These are phyloP conservation scores for Furcula furcula DNA, from an alignment of 2,888 invertebrate genomes.

Conservation along the genomic window DNA sequence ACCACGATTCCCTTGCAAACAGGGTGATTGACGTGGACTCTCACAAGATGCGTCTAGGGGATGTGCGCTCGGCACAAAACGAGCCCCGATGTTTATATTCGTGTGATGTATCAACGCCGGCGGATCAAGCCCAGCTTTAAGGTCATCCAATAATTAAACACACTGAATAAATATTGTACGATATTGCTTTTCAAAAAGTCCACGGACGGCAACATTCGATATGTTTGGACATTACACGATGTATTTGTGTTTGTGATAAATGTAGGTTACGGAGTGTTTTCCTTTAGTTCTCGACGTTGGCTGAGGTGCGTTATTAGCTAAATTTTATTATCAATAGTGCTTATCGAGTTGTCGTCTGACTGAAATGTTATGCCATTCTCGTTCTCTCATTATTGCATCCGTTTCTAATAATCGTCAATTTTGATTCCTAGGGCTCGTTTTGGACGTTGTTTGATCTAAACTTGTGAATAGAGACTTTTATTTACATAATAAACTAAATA, in stretches of 20 bases:
- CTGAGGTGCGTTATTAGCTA: background rate
- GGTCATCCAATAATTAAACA: constrained; percentile 58
- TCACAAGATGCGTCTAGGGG: constrained; percentile 32
- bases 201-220: constrained; percentile 8
- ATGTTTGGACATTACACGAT: constrained; percentile 7
- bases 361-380: no score
- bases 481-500: no score
- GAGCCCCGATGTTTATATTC: constrained; percentile 59
- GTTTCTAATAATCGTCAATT: no score
- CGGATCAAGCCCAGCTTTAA: constrained; percentile 58
- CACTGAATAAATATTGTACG: constrained; percentile 20
- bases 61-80: constrained; percentile 21
- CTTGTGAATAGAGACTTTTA: no score
- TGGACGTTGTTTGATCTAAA: no score
- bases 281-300: background rate
- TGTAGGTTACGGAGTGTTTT: constrained; percentile 4
- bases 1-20: constrained; percentile 21
- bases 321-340: background rate
- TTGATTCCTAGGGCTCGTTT: no score
- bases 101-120: constrained; percentile 67
- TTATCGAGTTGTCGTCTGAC: background rate
- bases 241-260: constrained; percentile 6
- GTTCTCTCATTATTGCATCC: no score
- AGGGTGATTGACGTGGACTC: constrained; percentile 28
- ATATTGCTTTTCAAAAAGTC: constrained; percentile 28